These are phyloP conservation scores for Aegotheles bennettii DNA, from an alignment of 2,113 vertebrate genomes.

Conservation along the genomic window DNA sequence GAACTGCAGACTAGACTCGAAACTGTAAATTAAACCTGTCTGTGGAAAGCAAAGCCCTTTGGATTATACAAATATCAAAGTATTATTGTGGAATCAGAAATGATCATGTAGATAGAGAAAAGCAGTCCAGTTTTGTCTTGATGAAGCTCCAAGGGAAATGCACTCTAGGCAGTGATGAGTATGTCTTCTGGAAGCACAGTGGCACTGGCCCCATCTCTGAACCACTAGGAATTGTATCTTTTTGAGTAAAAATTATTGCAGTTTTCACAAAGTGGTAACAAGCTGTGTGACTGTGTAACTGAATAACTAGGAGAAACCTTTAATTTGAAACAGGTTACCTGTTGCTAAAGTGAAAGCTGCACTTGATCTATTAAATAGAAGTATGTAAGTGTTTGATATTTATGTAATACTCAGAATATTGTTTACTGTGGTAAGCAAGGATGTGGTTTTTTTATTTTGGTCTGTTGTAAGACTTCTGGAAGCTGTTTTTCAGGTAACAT, in stretches of 20 bases:
- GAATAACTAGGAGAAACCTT: not conserved
- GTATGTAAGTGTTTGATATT: not conserved
- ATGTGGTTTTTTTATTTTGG: not conserved
- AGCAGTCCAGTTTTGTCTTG: conserved; percentile 32
- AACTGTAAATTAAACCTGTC: conserved; percentile 70
- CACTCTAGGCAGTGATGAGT: not conserved
- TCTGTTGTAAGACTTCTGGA: not conserved
- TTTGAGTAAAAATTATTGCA: not conserved
- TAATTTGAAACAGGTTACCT: not conserved
- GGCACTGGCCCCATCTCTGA: not conserved
- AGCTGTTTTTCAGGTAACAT: too few species aligned
- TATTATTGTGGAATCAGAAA: not conserved
- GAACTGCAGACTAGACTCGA: too few species aligned
- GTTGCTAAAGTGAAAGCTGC: not conserved
- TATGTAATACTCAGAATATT: not conserved
- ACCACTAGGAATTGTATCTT: not conserved
- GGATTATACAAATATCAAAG: not conserved
- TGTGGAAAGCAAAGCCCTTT: conserved; percentile 46
- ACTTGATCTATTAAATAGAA: not conserved
- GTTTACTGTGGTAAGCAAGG: not conserved
- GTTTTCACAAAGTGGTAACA: not conserved
- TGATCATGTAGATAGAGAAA: conserved; percentile 27
- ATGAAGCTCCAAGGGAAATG: conserved; percentile 55
- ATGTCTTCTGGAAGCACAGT: not conserved
- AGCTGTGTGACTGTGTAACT: not conserved